These are phyloP conservation scores for Athetis lepigone DNA, from an alignment of 2,888 invertebrate species.

Conservation along the genomic window DNA sequence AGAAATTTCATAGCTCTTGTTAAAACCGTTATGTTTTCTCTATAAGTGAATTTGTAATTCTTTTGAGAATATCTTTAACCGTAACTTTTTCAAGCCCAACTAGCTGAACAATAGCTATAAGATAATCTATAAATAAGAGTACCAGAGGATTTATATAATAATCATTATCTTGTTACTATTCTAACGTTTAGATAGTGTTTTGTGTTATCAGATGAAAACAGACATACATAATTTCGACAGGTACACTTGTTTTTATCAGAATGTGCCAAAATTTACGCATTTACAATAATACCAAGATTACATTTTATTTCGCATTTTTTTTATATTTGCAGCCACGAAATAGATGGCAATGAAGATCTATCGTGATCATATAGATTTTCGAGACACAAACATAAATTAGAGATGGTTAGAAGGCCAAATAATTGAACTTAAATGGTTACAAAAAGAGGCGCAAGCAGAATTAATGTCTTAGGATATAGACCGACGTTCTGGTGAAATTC, in stretches of 20 bases:
- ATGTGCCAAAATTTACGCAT: constrained; percentile 9
- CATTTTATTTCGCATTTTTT: not conserved
- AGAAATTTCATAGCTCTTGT: no score
- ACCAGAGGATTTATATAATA: constrained; percentile 6
- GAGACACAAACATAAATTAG: no score
- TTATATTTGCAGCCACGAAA: not conserved
- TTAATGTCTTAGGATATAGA: no score
- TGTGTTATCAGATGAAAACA: constrained; percentile 40
- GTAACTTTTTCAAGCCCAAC: no score
- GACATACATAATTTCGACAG: constrained; percentile 10
- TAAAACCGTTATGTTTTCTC: no score
- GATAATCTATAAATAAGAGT: constrained; percentile 5
- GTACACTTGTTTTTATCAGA: constrained; percentile 19
- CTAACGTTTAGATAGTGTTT: constrained; percentile 21
- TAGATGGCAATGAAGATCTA: not conserved
- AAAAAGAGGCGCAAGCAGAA: no score
- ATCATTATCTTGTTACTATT: constrained; percentile 24
- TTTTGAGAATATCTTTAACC: no score
- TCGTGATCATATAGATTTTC: constrained; percentile 1
- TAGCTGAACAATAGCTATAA: no score
- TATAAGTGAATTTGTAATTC: no score
- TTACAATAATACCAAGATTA: constrained; percentile 25
- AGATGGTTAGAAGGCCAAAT: not conserved
- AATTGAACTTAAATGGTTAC: no score
- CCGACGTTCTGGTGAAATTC: no score